phyloP scores from a whole-genome alignment of 2,888 invertebrate species.

The Fragum fragum region DNA sequence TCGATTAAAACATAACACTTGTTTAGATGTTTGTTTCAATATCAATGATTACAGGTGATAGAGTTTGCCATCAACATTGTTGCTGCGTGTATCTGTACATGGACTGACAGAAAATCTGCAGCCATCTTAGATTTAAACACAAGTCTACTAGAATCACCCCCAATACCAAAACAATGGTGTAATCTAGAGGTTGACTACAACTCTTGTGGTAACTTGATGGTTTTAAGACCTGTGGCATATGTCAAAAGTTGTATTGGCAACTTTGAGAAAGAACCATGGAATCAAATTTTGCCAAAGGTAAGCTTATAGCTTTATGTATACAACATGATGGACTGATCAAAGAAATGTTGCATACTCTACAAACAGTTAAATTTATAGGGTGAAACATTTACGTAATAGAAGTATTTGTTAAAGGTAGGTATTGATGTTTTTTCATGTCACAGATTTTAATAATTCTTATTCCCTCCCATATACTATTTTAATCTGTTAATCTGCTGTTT shows the following conservation, averaged over 20 bases:
- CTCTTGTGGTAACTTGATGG: conserved; percentile 11
- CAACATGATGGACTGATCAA: too few relatives aligned
- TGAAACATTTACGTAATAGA: too few relatives aligned
- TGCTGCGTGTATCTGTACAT: conserved; percentile 66
- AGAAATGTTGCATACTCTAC: too few relatives aligned
- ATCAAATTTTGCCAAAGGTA: conserved; percentile 74
- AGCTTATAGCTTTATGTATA: too few relatives aligned
- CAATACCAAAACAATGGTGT: not conserved
- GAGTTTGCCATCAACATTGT: conserved; percentile 66
- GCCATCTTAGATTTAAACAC: conserved; percentile 55
- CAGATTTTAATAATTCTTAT: too few relatives aligned
- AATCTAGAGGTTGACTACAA: conserved; percentile 1
- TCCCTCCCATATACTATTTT: too few relatives aligned
- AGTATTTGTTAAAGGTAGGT: too few relatives aligned
- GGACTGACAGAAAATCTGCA: conserved; percentile 48
- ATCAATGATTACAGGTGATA: conserved; percentile 50
- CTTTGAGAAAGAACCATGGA: conserved; percentile 74
- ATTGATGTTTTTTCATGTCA: too few relatives aligned
- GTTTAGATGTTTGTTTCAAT: too few relatives aligned
- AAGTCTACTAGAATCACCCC: conserved; percentile 40
- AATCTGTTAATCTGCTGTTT: too few relatives aligned
- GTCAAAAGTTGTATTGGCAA: conserved; percentile 56
- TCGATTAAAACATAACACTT: too few relatives aligned
- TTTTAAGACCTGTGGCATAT: conserved; percentile 45
- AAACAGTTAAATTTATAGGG: too few relatives aligned